Percentiles rank a stretch among this genome's conserved stretches.
phyloP scores from a whole-genome alignment of 53 echinoderm and acorn worm species.

The Actinopyga echinites region DNA sequence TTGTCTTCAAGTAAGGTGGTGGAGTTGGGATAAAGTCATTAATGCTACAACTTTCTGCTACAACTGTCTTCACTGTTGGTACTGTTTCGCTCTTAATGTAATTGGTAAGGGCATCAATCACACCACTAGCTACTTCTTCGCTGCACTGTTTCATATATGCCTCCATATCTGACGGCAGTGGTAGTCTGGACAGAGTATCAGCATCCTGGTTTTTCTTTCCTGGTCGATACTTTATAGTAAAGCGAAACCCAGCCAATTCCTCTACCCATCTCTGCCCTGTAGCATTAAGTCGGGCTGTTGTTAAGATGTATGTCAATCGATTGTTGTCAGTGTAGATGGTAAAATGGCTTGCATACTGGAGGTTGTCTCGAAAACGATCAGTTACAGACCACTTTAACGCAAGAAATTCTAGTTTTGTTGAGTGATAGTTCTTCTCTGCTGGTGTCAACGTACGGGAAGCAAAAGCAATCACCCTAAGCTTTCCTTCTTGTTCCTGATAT shows the following conservation, averaged over 20 bases:
- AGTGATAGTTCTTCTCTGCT: slow-evolving; percentile 64
- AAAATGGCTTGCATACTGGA: slow-evolving; percentile 38
- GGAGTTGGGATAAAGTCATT: neutral
- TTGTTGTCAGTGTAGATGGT: neutral
- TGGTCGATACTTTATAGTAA: slow-evolving; percentile 43
- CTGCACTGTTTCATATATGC: neutral
- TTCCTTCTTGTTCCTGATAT: slow-evolving; percentile 58
- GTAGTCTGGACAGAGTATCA: slow-evolving; percentile 50
- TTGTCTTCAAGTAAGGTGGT: neutral
- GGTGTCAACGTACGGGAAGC: slow-evolving; percentile 43
- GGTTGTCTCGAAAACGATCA: slow-evolving; percentile 31
- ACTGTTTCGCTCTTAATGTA: neutral
- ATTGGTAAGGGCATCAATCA: slow-evolving; percentile 13
- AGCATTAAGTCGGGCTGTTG: slow-evolving; percentile 59
- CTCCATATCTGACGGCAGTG: slow-evolving; percentile 11
- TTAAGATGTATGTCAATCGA: slow-evolving; percentile 57
- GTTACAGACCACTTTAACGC: slow-evolving; percentile 24
- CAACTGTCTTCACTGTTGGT: neutral
- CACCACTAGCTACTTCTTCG: slow-evolving; percentile 11
- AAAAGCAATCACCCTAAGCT: slow-evolving; percentile 57
- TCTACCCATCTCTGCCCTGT: neutral
- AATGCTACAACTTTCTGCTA: neutral
- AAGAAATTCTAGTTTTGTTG: slow-evolving; percentile 52
- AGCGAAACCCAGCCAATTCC: neutral
- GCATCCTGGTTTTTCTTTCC: slow-evolving; percentile 57